Base-by-base conservation (phyloP, 2,888 invertebrate species). In the Cenopis cana region DNA sequence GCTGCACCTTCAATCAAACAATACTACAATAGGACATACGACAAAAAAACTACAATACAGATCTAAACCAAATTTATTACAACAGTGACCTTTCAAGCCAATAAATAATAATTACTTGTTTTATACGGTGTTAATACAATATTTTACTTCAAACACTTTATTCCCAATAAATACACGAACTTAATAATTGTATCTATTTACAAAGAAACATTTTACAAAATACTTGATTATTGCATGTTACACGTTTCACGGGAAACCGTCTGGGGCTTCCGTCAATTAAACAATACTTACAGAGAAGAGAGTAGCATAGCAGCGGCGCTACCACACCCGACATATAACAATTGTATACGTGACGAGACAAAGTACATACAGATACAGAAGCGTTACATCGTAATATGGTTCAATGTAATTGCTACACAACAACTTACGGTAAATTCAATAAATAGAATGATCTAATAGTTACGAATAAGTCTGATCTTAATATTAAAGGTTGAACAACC, bases 31-130 rank as follows among this genome's bases (percentile, higher is more conserved):
- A n/a, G 18, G n/a, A n/a, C n/a, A 33, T 11, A 38, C 38, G 17
- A 55, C 41, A 77, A 73, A 75, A 77, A 86, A 88, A 89, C 86
- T 81, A 87, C 82, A 80, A 81, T 77, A 81, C 88, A 90, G 88
- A 89, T 90, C 88, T 87, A 88, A 86, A 83, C 83, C 84, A 85
- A 78, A 76, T 90, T 88, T 90, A 90, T 87, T 89, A 80, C 79
- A 77, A 79, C 76, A 79, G 79, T 79, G 77, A 78, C 81, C 77
- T 76, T 75, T 80, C 79, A 79, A 86, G 83, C 82, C 82, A 84
- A 81, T 81, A 85, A 85, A 86, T 86, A 85, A 88, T 86, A 84
- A 82, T 81, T 77, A 78, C 78, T 77, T 79, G 78, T 74, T 70
- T 76, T 73, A 76, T 75, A 77, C 76, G 74, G 75, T 75, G 75